Evolutionary conservation across 2,888 invertebrate genomes (phyloP).

Genomic region (Syritta pipiens): DNA sequence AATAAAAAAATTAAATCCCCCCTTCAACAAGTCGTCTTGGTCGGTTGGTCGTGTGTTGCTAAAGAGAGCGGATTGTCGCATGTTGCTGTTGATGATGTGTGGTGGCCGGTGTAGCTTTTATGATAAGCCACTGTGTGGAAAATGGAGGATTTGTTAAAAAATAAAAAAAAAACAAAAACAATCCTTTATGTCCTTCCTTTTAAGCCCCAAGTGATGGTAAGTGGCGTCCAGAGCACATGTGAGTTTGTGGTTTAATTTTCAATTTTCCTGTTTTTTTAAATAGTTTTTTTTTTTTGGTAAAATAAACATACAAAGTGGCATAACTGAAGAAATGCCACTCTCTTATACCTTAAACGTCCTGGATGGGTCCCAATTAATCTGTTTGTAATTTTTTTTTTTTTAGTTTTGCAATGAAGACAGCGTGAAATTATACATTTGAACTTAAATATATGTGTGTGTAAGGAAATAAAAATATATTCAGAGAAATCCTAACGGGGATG

Average conservation of each 20-base stretch:
- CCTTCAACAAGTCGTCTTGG: slow-evolving; percentile 50
- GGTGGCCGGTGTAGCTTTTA: slow-evolving; percentile 39
- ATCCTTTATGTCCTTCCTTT: neutral
- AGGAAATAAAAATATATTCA: too few species aligned
- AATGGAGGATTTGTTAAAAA: slow-evolving; percentile 44
- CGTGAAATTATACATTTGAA: slow-evolving; percentile 73
- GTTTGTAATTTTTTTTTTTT: slow-evolving; percentile 73
- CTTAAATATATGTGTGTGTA: slow-evolving; percentile 54
- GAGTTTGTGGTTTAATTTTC: slow-evolving; percentile 35
- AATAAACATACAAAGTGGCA: neutral
- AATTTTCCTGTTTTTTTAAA: neutral
- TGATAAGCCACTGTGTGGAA: slow-evolving; percentile 50
- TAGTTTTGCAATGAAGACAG: slow-evolving; percentile 72
- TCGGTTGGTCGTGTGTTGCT: neutral
- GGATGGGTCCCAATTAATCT: slow-evolving; percentile 80
- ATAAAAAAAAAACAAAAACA: neutral
- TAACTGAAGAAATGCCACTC: slow-evolving; percentile 42
- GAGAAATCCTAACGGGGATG: neutral
- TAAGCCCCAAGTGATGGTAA: slow-evolving; percentile 12
- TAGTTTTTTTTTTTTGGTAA: slow-evolving; percentile 2
- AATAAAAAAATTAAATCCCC: slow-evolving; percentile 4
- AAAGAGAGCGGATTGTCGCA: too few species aligned
- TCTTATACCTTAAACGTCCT: slow-evolving; percentile 80
- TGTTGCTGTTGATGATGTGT: neutral
- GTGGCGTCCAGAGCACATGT: slow-evolving; percentile 40